Conservation (phyloP, 2,888 invertebrate species). For the Aleiodes leptofemur region DNA sequence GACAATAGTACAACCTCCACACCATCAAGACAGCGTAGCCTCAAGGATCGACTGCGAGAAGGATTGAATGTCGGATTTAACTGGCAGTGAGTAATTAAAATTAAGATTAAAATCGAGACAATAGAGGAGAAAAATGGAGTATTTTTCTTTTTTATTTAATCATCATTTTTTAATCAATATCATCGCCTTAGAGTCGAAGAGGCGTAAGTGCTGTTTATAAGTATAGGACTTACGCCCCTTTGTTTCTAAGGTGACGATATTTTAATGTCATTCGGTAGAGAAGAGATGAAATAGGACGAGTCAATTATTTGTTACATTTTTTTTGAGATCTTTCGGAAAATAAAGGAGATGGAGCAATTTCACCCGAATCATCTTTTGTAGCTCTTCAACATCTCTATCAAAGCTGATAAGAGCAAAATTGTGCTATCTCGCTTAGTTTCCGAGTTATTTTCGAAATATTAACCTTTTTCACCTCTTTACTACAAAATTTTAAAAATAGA, state of each 20-base stretch:
- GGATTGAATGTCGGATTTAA: conserved; percentile 87
- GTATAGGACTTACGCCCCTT: no score
- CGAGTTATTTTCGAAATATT: background rate
- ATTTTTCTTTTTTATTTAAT: conserved; percentile 55
- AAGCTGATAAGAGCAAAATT: background rate
- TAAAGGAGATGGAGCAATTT: no score
- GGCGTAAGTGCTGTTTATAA: no score
- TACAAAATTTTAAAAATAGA: background rate
- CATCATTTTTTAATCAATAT: no score
- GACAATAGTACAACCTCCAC: conserved; percentile 44
- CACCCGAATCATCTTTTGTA: background rate
- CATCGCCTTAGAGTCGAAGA: no score
- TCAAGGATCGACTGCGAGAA: conserved; percentile 86
- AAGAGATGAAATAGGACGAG: no score
- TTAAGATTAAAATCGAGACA: conserved; percentile 21
- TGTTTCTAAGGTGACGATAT: no score
- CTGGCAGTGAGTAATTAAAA: conserved; percentile 84
- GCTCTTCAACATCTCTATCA: background rate
- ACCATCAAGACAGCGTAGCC: conserved; percentile 82
- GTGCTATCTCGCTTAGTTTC: background rate
- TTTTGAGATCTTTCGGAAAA: no score
- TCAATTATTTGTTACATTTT: no score
- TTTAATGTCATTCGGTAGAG: no score
- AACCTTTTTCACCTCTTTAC: background rate
- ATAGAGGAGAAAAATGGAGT: conserved; percentile 1